Evolutionary conservation across 2,888 invertebrate genomes (phyloP).

Genomic region (Microctonus brassicae): DNA sequence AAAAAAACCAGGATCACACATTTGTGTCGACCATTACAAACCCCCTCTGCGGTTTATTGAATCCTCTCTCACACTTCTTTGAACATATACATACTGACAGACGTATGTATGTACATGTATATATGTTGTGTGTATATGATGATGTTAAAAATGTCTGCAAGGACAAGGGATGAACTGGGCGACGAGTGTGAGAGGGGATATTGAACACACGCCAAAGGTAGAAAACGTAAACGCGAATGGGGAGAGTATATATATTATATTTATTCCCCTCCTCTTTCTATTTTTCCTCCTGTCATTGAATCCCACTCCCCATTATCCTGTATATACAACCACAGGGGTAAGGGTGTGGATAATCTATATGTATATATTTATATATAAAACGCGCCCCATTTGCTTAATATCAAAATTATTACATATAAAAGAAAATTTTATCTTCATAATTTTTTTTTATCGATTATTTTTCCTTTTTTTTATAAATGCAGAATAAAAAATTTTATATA

Average conservation of each 20-base stretch:
- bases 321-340: not conserved
- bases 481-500: no score
- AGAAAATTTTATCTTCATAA: not conserved
- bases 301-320: not conserved
- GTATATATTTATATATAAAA: no score
- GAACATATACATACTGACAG: not conserved
- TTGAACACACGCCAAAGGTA: slow-evolving; percentile 14
- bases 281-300: not conserved
- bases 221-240: slow-evolving; percentile 19
- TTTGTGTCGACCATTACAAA: slow-evolving; percentile 37
- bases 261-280: slow-evolving; percentile 6
- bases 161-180: slow-evolving; percentile 10
- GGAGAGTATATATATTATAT: slow-evolving; percentile 21
- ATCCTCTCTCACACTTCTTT: slow-evolving; percentile 1
- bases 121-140: no score
- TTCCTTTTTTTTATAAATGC: not conserved
- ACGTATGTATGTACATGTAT: not conserved
- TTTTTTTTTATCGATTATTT: not conserved
- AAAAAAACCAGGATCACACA: slow-evolving; percentile 17
- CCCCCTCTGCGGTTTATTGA: slow-evolving; percentile 18
- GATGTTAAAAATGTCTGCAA: no score
- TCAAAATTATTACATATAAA: not conserved
- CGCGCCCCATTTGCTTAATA: not conserved
- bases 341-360: slow-evolving; percentile 28
- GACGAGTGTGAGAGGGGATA: slow-evolving; percentile 2